Conservation (phyloP, 92 coral and sea anemone genomes). For the Bergia puertoricense region DNA sequence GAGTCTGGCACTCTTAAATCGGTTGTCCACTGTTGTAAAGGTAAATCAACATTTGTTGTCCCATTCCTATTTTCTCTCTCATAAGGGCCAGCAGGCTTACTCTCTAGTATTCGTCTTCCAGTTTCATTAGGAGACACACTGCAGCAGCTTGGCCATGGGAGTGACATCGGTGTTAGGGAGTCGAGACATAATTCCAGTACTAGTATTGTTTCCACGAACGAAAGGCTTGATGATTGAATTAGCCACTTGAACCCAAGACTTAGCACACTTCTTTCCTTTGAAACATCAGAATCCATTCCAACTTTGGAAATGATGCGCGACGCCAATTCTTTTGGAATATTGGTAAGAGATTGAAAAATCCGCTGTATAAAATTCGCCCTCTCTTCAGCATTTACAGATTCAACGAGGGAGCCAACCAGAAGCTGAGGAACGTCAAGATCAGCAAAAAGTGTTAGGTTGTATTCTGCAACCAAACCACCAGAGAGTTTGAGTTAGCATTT, state of each 20-base stretch:
- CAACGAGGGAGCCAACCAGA: background rate
- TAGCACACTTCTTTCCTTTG: background rate
- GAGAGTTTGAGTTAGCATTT: background rate
- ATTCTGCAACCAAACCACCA: background rate
- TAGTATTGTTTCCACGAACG: background rate
- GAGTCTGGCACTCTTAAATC: no score
- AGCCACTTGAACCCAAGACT: background rate
- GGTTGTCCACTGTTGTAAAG: background rate
- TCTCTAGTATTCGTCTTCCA: background rate
- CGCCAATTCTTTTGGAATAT: background rate
- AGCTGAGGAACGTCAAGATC: slow-evolving; percentile 4
- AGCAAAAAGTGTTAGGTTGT: background rate
- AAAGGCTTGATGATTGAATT: background rate
- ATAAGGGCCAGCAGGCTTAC: background rate
- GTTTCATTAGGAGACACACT: background rate
- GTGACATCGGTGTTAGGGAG: background rate
- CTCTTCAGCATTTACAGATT: background rate
- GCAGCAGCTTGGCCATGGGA: background rate
- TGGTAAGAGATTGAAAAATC: background rate
- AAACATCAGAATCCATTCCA: background rate
- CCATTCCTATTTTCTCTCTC: background rate
- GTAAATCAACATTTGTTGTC: background rate
- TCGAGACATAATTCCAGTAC: background rate
- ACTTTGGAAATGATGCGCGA: background rate
- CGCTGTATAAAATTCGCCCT: background rate